Base-by-base conservation (phyloP, 2,113 vertebrate genomes). In the Vidua chalybeata region DNA sequence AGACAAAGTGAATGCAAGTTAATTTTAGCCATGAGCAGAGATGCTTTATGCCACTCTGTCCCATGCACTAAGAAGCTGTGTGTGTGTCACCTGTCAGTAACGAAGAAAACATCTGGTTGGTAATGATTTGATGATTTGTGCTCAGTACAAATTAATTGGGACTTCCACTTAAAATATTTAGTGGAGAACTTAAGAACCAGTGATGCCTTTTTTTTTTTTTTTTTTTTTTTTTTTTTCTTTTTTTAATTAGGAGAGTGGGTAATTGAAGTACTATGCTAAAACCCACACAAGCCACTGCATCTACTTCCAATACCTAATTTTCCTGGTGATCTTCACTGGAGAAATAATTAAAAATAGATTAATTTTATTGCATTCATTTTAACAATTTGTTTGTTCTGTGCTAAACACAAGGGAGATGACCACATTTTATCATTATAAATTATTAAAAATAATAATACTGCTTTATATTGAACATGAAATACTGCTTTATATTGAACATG, bases 21-120 rank as follows among this genome's bases (percentile, higher is more conserved):
- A 56, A 28, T 41, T 7, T 52, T 49, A 43, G 19, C 28, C 56
- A 17, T 30, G 7, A 56, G 7, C 17, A 61, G 58, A 66, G 24
- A 28, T 1, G 1, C 26, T 72, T 84, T 54, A 8, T 13, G 10
- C 6, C 1, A 0, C 10, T 85, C 4, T 71, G 22, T 10, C 15
- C 27, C 68, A 15, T 20, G 22, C 0, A 2, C 23, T 16, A 22
- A 67, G 21, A 26, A 64, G 4, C 9, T 61, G 15, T 21, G 4
- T 51, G 31, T 24, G 20, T 56, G 15, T 31, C 16, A 76, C 59
- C 33, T 59, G 10, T n/a, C 19, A 30, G 10, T 54, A 87, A 49
- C 13, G 19, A 33, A 61, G 39, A 33, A 74, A 51, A 4, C 7
- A 9, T 43, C 63, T 35, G 17, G 1, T 45, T 89, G 33, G 28